Conservation (phyloP, 2,113 vertebrate genomes). For the Argyrosomus japonicus region DNA sequence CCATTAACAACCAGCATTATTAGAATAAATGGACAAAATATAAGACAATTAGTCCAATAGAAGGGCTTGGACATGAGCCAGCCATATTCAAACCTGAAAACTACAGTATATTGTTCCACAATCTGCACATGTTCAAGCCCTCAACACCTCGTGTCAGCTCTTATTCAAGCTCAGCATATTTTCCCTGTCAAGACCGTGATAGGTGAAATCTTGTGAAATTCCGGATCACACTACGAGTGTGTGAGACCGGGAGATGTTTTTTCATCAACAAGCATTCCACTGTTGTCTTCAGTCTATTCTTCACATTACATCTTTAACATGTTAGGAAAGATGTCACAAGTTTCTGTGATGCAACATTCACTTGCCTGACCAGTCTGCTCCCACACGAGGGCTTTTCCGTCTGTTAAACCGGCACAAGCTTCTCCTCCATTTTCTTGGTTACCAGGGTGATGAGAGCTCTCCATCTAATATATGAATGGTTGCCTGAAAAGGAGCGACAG, state of each 20-base stretch:
- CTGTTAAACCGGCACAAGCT: too few relatives aligned
- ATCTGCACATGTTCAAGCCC: neutral
- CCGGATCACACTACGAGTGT: neutral
- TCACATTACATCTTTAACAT: too few relatives aligned
- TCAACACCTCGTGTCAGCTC: constrained; percentile 11
- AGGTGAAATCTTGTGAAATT: constrained; percentile 26
- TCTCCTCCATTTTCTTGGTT: too few relatives aligned
- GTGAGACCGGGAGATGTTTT: constrained; percentile 3
- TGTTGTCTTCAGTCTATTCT: constrained; percentile 15
- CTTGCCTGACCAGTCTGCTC: too few relatives aligned
- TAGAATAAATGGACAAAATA: neutral
- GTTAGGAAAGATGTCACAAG: too few relatives aligned
- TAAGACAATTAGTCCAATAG: neutral
- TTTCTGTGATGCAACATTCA: too few relatives aligned
- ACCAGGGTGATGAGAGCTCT: too few relatives aligned
- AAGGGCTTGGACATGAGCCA: neutral
- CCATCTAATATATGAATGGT: too few relatives aligned
- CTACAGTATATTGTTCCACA: neutral
- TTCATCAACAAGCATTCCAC: constrained; percentile 12
- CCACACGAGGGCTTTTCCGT: too few relatives aligned
- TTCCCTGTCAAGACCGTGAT: neutral
- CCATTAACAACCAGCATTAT: neutral
- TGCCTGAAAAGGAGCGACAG: too few relatives aligned
- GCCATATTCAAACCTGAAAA: neutral
- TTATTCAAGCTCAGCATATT: neutral